phyloP scores from a whole-genome alignment of 2,888 invertebrate genomes.

The Scaptomyza polygonia region DNA sequence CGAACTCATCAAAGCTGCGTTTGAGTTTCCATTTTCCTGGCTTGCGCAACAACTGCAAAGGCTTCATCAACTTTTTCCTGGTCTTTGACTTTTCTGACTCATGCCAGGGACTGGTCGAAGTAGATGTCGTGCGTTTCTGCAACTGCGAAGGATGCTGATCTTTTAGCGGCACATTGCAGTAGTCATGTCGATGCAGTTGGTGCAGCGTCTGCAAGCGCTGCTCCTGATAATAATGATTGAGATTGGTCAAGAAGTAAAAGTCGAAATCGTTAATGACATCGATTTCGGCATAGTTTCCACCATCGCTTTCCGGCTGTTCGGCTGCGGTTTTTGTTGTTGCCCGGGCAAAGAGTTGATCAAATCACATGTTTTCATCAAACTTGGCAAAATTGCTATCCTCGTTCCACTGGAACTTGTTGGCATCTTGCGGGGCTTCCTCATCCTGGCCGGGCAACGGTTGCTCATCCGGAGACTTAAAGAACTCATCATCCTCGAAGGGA shows the following conservation, averaged over 20 bases:
- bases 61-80: conserved; percentile 27
- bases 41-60: conserved; percentile 67
- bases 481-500: conserved; percentile 95
- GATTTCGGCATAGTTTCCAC: conserved; percentile 77
- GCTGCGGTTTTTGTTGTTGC: conserved; percentile 29
- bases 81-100: conserved; percentile 33
- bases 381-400: conserved; percentile 84
- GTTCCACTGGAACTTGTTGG: conserved; percentile 81
- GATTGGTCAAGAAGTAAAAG: conserved; percentile 77
- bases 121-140: conserved; percentile 52
- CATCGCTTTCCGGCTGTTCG: conserved; percentile 38
- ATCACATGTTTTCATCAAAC: conserved; percentile 85
- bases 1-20: conserved; percentile 66
- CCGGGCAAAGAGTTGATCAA: conserved; percentile 82
- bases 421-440: conserved; percentile 28
- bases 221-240: conserved; percentile 80
- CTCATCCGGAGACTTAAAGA: conserved; percentile 87
- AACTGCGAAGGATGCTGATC: not conserved
- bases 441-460: conserved; percentile 33
- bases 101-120: conserved; percentile 72
- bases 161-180: conserved; percentile 56
- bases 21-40: conserved; percentile 79
- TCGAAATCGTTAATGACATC: conserved; percentile 77
- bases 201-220: conserved; percentile 53
- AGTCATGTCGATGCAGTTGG: conserved; percentile 45